Percentiles rank a stretch among this genome's conserved stretches.
phyloP scores from a whole-genome alignment of 1,140 invertebrate species.

The Arion vulgaris region DNA sequence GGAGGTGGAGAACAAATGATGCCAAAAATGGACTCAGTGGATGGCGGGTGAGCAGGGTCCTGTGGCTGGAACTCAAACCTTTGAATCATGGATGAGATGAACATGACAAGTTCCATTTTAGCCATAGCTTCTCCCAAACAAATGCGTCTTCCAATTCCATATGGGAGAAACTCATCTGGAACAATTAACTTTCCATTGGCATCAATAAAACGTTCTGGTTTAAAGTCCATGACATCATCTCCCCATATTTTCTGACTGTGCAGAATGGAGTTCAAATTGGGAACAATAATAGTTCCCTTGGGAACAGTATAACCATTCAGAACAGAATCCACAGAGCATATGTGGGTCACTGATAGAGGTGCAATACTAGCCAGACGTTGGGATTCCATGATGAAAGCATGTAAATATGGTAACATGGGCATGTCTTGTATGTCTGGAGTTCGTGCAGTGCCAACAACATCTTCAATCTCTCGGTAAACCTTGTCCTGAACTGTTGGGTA shows the following conservation, averaged over 20 bases:
- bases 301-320: conserved; percentile 66
- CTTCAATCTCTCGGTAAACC: conserved; percentile 89
- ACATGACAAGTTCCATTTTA: conserved; percentile 50
- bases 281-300: conserved; percentile 60
- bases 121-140: conserved; percentile 53
- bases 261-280: conserved; percentile 60
- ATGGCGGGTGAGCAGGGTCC: conserved; percentile 32
- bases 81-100: conserved; percentile 48
- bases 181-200: conserved; percentile 41
- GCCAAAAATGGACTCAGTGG: conserved; percentile 39
- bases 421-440: conserved; percentile 43
- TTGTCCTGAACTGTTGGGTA: conserved; percentile 82
- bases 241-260: conserved; percentile 75
- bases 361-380: conserved; percentile 46
- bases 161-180: conserved; percentile 47
- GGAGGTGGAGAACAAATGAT: conserved; percentile 20
- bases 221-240: conserved; percentile 79
- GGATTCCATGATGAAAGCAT: conserved; percentile 51
- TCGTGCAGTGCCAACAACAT: conserved; percentile 36
- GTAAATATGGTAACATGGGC: conserved; percentile 44
- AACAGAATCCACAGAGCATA: conserved; percentile 50
- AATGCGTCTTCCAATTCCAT: conserved; percentile 46
- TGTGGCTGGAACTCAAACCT: conserved; percentile 73
- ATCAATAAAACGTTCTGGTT: conserved; percentile 78
- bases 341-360: conserved; percentile 66